Percentiles rank a stretch among this genome's conserved stretches.
Evolutionary conservation across 2,113 vertebrate genomes (phyloP).

Genomic region (Myanophis thanlyinensis): DNA sequence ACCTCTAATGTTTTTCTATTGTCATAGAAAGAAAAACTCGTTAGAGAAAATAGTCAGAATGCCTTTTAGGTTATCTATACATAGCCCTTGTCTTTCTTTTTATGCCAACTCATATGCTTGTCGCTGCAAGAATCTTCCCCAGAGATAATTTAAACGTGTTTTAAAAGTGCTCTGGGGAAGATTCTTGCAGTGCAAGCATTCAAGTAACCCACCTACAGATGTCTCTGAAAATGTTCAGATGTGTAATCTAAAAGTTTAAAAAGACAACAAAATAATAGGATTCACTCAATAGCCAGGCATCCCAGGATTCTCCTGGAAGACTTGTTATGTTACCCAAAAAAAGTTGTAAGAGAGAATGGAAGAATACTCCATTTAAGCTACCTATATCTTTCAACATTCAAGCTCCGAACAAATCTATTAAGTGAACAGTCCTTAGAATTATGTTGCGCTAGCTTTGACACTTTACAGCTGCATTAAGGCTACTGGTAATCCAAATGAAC

Average conservation of each 20-base stretch:
- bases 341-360: too few species aligned
- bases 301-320: constrained; percentile 26
- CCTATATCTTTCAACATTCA: neutral
- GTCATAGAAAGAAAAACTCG: neutral
- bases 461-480: neutral
- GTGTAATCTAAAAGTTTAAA: neutral
- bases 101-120: neutral
- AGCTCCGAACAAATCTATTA: neutral
- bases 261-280: neutral
- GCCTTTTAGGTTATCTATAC: neutral
- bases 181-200: neutral
- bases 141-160: neutral
- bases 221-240: neutral
- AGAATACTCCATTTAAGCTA: neutral
- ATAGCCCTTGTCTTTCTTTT: neutral
- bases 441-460: neutral
- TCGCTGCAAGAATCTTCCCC: neutral
- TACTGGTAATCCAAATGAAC: neutral
- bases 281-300: constrained; percentile 20
- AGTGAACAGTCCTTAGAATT: neutral
- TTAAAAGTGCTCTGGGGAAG: neutral
- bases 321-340: neutral
- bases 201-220: neutral
- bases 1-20: neutral
- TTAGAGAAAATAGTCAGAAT: neutral